These are phyloP conservation scores for Phocides pigmalion DNA, from an alignment of 1,140 invertebrate species.

Conservation along the genomic window DNA sequence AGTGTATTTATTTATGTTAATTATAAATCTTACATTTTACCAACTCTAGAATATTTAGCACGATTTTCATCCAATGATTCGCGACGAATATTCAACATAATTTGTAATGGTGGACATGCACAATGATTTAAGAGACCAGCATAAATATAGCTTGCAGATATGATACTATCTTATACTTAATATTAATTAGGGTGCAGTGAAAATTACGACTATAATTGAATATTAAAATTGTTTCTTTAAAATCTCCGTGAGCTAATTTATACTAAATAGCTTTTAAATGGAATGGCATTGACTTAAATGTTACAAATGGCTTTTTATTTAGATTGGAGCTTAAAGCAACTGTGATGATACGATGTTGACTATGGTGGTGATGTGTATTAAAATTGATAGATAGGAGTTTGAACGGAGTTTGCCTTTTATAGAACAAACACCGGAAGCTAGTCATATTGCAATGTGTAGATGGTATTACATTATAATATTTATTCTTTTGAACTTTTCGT, in stretches of 20 bases:
- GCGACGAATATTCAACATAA: background rate
- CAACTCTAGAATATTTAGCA: slow-evolving; percentile 3
- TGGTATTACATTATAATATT: slow-evolving; percentile 40
- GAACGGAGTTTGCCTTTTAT: slow-evolving; percentile 53
- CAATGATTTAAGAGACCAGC: background rate
- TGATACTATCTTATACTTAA: too few relatives aligned
- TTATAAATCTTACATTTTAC: background rate
- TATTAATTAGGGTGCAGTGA: too few relatives aligned
- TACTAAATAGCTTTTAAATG: background rate
- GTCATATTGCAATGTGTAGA: slow-evolving; percentile 51
- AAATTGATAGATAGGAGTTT: slow-evolving; percentile 47
- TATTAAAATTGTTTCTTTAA: background rate
- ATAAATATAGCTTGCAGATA: background rate
- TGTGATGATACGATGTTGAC: slow-evolving; percentile 32
- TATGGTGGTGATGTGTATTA: slow-evolving; percentile 27
- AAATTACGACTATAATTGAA: too few relatives aligned
- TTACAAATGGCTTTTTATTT: slow-evolving; percentile 12
- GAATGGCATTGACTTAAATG: background rate
- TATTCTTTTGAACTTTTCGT: slow-evolving; percentile 25
- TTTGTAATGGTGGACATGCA: background rate
- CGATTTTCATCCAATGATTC: slow-evolving; percentile 19
- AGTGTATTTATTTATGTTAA: background rate
- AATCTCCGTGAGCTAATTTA: background rate
- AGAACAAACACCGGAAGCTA: slow-evolving; percentile 54
- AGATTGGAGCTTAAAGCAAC: slow-evolving; percentile 28